phyloP scores from a whole-genome alignment of 2,113 vertebrate genomes.

The Uria lomvia region DNA sequence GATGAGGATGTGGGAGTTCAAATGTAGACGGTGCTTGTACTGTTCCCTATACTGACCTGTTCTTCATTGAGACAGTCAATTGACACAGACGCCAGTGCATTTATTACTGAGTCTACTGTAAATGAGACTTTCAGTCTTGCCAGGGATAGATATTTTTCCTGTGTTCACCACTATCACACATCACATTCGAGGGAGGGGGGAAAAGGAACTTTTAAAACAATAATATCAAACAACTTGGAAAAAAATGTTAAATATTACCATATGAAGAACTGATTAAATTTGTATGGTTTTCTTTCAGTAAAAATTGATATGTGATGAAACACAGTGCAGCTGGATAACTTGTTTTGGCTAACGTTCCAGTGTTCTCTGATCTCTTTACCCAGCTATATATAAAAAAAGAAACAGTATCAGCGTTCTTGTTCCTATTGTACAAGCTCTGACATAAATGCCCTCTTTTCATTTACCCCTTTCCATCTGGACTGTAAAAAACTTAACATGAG shows the following conservation, averaged over 20 bases:
- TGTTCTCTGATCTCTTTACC: constrained; percentile 56
- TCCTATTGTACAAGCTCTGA: neutral
- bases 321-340: constrained; percentile 67
- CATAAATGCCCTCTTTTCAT: neutral
- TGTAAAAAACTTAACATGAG: neutral
- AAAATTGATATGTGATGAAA: constrained; percentile 78
- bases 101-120: constrained; percentile 76
- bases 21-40: neutral
- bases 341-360: constrained; percentile 52
- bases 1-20: constrained; percentile 33
- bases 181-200: neutral
- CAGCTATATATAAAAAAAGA: constrained; percentile 9
- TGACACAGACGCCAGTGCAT: constrained; percentile 73
- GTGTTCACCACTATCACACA: constrained; percentile 74
- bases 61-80: constrained; percentile 72
- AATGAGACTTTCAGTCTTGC: constrained; percentile 69
- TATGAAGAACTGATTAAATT: constrained; percentile 80
- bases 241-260: constrained; percentile 80
- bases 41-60: constrained; percentile 62
- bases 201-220: constrained; percentile 74
- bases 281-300: constrained; percentile 80
- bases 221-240: constrained; percentile 78
- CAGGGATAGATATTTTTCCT: constrained; percentile 67
- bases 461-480: neutral
- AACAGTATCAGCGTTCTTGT: neutral